Base-by-base conservation (phyloP, 1,140 invertebrate genomes). In the Drosophila auraria region DNA sequence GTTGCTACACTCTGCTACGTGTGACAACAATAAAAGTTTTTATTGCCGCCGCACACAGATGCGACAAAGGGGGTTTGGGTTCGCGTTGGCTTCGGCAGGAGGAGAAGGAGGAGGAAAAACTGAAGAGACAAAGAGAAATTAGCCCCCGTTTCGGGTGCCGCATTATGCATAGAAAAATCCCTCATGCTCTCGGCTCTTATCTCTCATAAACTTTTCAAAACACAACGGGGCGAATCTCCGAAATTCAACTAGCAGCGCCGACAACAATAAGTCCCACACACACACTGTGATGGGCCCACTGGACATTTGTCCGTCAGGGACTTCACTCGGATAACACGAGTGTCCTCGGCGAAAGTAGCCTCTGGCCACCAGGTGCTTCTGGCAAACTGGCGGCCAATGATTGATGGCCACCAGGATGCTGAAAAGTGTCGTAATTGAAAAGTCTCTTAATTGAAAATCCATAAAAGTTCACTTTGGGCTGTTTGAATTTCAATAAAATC, bases 11-110 rank as follows among this genome's bases (percentile, higher is more conserved):
- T 69, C 63, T 56, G 80, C 74, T 89, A 89, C 86, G 86, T 89
- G 86, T 89, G 86, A 89, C 86, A 89, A 89, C 87, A 89, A 89
- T 90, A 89, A 90, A 89, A 90, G 82, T 89, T 90, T 89, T 89
- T 89, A 89, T 89, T 89, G 82, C 84, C 72, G 54, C 72, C 71
- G 63, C 76, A 80, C 82, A 89, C 86, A 89, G 86, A 89, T 89
- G 86, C 78, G 84, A 76, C 44, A 30, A 53, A 30, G 30, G 49
- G 27, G 42, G 36, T 20, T 62, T 42, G 17, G 30, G 23, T 20
- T 62, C 57, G 14, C 23, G 23, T 27, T 14, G 33, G 33, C 33
- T 36, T 11, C 8, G 33, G 8, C 33, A 8, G 33, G 33, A n/a
- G n/a, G n/a, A n/a, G n/a, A n/a, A n/a, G 20, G 17, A 49, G 11